A percentile compares a stretch with the other conserved stretches of the same genome.
These are phyloP conservation scores for Marmota flaviventris DNA, from an alignment of 2,113 vertebrate species.

Conservation along the genomic window DNA sequence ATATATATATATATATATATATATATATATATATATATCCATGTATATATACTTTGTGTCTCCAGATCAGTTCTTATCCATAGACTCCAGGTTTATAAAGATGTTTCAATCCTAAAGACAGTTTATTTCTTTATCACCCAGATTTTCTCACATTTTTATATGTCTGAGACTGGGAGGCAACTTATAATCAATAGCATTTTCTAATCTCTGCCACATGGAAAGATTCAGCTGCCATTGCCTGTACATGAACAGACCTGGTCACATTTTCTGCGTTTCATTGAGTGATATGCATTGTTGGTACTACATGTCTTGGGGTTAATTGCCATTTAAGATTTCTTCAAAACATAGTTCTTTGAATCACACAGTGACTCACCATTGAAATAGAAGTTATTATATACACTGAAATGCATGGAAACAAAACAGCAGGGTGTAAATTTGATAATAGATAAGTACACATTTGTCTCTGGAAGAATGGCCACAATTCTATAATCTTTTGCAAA, in stretches of 20 bases:
- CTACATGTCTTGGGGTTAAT: slow-evolving; percentile 44
- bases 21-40: not conserved
- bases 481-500: not conserved
- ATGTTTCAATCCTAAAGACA: not conserved
- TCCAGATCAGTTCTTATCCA: not conserved
- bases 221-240: not conserved
- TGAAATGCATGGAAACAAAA: slow-evolving; percentile 47
- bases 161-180: not conserved
- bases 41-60: not conserved
- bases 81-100: not conserved
- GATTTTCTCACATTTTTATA: not conserved
- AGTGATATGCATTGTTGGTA: not conserved
- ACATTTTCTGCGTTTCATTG: not conserved
- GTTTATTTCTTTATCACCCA: not conserved
- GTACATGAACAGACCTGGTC: not conserved
- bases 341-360: slow-evolving; percentile 43
- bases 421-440: slow-evolving; percentile 41
- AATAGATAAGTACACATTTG: not conserved
- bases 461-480: slow-evolving; percentile 17
- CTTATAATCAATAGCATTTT: not conserved
- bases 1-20: not conserved
- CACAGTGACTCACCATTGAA: slow-evolving; percentile 31
- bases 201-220: not conserved
- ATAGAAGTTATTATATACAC: slow-evolving; percentile 17
- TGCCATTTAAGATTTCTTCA: slow-evolving; percentile 52